Percentiles rank a stretch among this genome's conserved stretches.
These are phyloP conservation scores for Siniperca scherzeri DNA, from an alignment of 2,797 vertebrate genomes.

Conservation along the genomic window DNA sequence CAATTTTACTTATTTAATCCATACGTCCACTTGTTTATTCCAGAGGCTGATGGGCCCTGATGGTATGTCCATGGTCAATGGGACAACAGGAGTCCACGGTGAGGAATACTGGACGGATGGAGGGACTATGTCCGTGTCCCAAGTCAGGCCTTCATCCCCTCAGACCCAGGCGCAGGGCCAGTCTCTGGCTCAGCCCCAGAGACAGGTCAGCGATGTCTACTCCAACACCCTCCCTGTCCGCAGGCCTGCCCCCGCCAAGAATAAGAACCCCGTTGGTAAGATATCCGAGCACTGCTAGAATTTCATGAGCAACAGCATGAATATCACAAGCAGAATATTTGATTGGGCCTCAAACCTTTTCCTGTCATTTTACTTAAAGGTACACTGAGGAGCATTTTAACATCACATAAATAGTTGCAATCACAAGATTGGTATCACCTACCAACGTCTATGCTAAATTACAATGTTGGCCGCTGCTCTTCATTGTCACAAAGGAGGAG, in stretches of 20 bases:
- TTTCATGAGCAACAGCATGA: not conserved
- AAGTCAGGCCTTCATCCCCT: slow-evolving; percentile 89
- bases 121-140: slow-evolving; percentile 83
- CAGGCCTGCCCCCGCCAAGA: slow-evolving; percentile 95
- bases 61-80: slow-evolving; percentile 93
- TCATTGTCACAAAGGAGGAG: not conserved
- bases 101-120: slow-evolving; percentile 95
- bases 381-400: not conserved
- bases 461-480: not conserved
- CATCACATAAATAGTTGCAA: not conserved
- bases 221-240: slow-evolving; percentile 98
- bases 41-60: slow-evolving; percentile 97
- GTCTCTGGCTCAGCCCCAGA: slow-evolving; percentile 88
- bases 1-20: not conserved
- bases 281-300: slow-evolving; percentile 9
- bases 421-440: not conserved
- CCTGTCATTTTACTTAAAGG: not conserved
- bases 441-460: not conserved
- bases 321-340: not conserved
- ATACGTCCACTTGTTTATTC: slow-evolving; percentile 19
- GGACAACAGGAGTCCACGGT: slow-evolving; percentile 89
- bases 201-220: slow-evolving; percentile 97
- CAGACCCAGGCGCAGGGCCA: slow-evolving; percentile 81
- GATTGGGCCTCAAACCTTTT: not conserved
- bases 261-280: slow-evolving; percentile 89